Conservation (phyloP, 2,797 vertebrate species). For the Remorina albescens region DNA sequence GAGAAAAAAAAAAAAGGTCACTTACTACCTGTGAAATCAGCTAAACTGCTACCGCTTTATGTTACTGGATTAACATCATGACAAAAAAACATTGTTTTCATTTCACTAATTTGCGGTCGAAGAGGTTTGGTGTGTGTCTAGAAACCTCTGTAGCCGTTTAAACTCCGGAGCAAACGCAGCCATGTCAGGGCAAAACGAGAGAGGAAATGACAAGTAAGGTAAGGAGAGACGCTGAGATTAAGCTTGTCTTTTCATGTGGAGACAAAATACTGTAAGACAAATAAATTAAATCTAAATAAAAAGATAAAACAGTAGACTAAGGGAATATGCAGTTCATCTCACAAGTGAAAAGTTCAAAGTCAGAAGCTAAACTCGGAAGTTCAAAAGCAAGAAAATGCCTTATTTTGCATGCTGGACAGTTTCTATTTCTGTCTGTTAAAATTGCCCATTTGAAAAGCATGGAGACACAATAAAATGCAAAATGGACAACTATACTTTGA, state of each 20-base stretch:
- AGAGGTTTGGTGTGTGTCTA: conserved; percentile 68
- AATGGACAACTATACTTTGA: conserved; percentile 7
- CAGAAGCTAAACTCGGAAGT: conserved; percentile 70
- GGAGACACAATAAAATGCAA: conserved; percentile 20
- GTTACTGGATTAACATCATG: conserved; percentile 53
- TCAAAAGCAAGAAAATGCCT: conserved; percentile 48
- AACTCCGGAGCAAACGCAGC: conserved; percentile 68
- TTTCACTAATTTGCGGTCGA: conserved; percentile 63
- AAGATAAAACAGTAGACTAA: background rate
- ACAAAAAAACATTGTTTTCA: conserved; percentile 55
- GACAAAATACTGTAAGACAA: conserved; percentile 35
- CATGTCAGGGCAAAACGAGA: conserved; percentile 62
- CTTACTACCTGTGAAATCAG: conserved; percentile 65
- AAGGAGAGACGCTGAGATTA: conserved; percentile 68
- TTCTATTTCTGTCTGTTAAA: conserved; percentile 31
- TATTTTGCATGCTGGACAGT: conserved; percentile 26
- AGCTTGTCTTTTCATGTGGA: conserved; percentile 41
- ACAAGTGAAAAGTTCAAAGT: conserved; percentile 71
- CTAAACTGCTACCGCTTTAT: conserved; percentile 54
- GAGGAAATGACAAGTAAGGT: conserved; percentile 80
- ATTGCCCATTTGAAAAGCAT: conserved; percentile 33
- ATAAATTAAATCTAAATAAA: conserved; percentile 18
- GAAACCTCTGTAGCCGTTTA: conserved; percentile 64
- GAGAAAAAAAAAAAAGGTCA: conserved; percentile 44
- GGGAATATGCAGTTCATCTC: conserved; percentile 35